Conservation (phyloP, 2,113 vertebrate genomes). For the Ciconia stormi region DNA sequence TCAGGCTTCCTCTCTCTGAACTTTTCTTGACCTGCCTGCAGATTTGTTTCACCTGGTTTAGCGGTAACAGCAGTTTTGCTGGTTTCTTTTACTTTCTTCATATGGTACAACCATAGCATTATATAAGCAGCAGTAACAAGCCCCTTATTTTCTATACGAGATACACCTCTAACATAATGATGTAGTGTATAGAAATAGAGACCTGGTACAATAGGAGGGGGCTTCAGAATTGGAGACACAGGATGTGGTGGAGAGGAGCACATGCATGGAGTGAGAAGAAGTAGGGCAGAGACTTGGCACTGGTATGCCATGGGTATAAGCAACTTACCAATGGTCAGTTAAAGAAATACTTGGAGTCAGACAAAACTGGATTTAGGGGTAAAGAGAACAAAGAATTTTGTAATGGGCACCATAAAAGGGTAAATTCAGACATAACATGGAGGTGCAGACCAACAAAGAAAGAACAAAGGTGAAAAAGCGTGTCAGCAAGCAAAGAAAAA, state of each 20-base stretch:
- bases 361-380: not conserved
- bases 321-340: not conserved
- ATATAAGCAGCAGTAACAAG: not conserved
- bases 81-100: not conserved
- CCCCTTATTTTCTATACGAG: not conserved
- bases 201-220: not conserved
- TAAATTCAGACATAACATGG: not conserved
- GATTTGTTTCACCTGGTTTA: not conserved
- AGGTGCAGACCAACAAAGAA: not conserved
- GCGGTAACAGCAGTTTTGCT: not conserved
- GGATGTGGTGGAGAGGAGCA: not conserved
- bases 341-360: not conserved
- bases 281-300: not conserved
- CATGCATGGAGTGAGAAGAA: not conserved
- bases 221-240: not conserved
- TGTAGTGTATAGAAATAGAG: not conserved
- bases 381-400: not conserved
- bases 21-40: not conserved
- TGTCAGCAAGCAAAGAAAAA: not conserved
- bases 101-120: not conserved
- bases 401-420: rapidly evolving
- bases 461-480: not conserved
- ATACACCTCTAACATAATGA: not conserved
- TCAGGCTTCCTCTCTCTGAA: not conserved
- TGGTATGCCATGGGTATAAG: not conserved